Evolutionary conservation across 2,888 invertebrate genomes (phyloP).

Genomic region (Rhaphigaster nebulosa): DNA sequence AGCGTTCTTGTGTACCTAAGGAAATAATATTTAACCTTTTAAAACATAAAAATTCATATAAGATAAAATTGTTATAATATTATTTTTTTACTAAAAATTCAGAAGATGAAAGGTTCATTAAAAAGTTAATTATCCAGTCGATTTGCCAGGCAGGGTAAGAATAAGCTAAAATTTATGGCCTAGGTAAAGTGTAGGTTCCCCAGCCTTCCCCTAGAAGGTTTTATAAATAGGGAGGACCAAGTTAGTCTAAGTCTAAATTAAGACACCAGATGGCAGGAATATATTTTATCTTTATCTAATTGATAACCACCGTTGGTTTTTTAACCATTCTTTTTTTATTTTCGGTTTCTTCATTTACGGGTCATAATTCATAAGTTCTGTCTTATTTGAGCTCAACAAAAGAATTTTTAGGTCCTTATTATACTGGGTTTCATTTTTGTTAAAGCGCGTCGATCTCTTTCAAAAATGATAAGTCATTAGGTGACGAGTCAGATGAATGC

Average conservation of each 20-base stretch:
- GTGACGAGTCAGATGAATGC: too few species aligned
- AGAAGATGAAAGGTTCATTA: neutral
- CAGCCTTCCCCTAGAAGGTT: neutral
- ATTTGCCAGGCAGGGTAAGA: neutral
- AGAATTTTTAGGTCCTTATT: neutral
- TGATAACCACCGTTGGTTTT: neutral
- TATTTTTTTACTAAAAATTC: too few species aligned
- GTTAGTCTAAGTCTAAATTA: constrained; percentile 17
- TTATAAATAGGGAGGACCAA: constrained; percentile 25
- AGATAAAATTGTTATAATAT: too few species aligned
- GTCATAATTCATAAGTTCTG: neutral
- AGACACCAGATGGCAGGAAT: constrained; percentile 13
- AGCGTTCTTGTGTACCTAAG: too few species aligned
- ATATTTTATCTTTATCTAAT: constrained; percentile 49
- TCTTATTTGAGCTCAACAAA: neutral
- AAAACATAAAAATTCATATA: too few species aligned
- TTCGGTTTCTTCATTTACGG: neutral
- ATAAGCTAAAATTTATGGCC: neutral
- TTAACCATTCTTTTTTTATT: constrained; percentile 11
- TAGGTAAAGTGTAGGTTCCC: constrained; percentile 18
- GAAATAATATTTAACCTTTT: too few species aligned
- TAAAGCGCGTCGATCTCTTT: too few species aligned
- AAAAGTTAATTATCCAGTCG: constrained; percentile 11
- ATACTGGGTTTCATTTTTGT: neutral
- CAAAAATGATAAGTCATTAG: too few species aligned